Percentiles rank a stretch among this genome's conserved stretches.
Evolutionary conservation across 2,113 vertebrate species (phyloP).

Genomic region (Lasiurus borealis): DNA sequence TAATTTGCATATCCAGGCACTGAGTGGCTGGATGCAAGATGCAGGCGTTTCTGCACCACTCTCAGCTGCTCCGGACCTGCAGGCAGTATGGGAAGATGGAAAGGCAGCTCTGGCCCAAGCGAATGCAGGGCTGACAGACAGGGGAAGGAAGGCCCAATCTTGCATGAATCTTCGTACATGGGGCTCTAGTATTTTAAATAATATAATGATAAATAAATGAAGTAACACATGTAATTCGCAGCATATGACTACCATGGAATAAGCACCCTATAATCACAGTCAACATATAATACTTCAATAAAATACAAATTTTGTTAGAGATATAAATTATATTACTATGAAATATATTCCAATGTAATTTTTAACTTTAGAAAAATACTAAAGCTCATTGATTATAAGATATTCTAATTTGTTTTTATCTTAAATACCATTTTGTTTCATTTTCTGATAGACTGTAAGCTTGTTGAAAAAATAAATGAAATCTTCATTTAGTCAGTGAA

Average conservation of each 20-base stretch:
- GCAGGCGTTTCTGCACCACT: too few species aligned
- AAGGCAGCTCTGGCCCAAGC: too few species aligned
- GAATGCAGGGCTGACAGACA: too few species aligned
- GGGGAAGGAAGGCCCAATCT: too few species aligned
- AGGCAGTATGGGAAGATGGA: too few species aligned
- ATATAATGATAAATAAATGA: neutral
- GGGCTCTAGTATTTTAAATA: neutral
- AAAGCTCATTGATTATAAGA: neutral
- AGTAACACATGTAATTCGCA: neutral
- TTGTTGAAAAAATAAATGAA: neutral
- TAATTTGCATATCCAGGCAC: too few species aligned
- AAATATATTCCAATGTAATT: constrained; percentile 29
- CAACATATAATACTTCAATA: neutral
- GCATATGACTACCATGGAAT: neutral
- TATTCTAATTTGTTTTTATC: neutral
- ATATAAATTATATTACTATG: neutral
- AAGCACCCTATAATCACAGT: neutral
- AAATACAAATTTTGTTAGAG: neutral
- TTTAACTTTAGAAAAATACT: constrained; percentile 33
- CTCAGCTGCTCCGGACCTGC: too few species aligned
- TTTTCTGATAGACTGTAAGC: neutral
- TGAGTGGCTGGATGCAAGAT: too few species aligned
- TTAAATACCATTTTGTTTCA: constrained; percentile 11
- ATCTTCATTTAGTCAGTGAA: neutral
- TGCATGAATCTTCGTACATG: too few species aligned